Percentiles rank a stretch among this genome's conserved stretches.
Conservation (phyloP, 2,797 vertebrate genomes). For the Anisognathus igniventris region DNA sequence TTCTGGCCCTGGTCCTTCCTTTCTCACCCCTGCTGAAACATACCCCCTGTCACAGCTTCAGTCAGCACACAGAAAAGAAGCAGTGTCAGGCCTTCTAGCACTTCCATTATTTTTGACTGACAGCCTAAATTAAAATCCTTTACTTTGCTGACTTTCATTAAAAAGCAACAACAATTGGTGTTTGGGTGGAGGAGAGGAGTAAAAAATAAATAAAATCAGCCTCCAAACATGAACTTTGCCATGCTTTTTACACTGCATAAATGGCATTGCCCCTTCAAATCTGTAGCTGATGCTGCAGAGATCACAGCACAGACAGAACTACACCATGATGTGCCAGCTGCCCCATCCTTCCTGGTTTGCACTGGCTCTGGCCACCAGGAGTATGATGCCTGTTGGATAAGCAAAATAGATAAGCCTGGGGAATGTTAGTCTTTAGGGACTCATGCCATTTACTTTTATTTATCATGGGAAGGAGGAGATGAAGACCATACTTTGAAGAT, state of each 20-base stretch:
- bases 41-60: not conserved
- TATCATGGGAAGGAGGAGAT: not conserved
- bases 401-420: not conserved
- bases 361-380: not conserved
- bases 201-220: not conserved
- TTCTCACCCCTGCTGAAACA: not conserved
- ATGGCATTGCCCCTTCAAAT: not conserved
- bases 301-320: not conserved
- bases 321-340: rapidly evolving
- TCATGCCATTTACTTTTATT: not conserved
- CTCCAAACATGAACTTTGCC: not conserved
- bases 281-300: not conserved
- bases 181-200: not conserved
- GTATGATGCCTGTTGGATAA: not conserved
- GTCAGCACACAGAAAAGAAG: not conserved
- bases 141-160: conserved; percentile 3
- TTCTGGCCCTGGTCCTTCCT: not conserved
- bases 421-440: not conserved
- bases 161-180: not conserved
- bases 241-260: not conserved
- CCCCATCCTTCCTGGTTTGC: not conserved
- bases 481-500: not conserved
- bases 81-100: not conserved
- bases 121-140: conserved; percentile 19
- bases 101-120: conserved; percentile 26